Percentiles rank a stretch among this genome's conserved stretches.
Conservation (phyloP, 1,140 invertebrate species). For the Heliothis subflexa region DNA sequence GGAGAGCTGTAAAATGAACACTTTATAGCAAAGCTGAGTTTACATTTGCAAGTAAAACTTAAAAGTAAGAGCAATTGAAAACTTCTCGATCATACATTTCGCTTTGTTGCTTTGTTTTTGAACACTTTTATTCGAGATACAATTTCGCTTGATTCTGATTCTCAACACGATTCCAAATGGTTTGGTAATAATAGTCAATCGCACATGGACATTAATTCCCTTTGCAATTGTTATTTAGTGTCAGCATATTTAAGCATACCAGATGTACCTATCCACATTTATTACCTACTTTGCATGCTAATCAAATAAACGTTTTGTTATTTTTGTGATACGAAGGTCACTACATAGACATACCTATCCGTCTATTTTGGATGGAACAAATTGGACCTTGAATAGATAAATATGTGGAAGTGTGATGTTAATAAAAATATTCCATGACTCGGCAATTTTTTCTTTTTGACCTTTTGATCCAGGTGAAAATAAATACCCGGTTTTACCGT, state of each 20-base stretch:
- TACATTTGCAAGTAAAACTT: background rate
- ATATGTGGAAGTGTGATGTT: slow-evolving; percentile 14
- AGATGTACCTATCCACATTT: background rate
- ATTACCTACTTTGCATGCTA: background rate
- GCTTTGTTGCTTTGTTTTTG: no score
- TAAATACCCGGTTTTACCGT: no score
- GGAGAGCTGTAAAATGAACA: background rate
- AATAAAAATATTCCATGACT: slow-evolving; percentile 13
- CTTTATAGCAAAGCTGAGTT: background rate
- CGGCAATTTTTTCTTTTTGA: background rate
- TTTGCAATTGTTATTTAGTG: background rate
- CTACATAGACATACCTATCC: background rate
- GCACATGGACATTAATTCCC: no score
- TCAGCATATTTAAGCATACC: background rate
- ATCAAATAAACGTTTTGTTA: slow-evolving; percentile 25
- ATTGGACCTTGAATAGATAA: slow-evolving; percentile 11
- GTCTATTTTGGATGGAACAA: slow-evolving; percentile 10
- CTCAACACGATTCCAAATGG: no score
- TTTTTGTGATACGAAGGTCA: slow-evolving; percentile 22
- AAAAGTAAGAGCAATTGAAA: background rate
- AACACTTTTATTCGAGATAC: no score
- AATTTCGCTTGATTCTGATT: no score
- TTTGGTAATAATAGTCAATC: background rate
- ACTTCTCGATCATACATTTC: background rate
- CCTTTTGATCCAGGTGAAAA: no score